Evolutionary conservation across 2,113 vertebrate species (phyloP).

Genomic region (Tricholaema leucomelas): DNA sequence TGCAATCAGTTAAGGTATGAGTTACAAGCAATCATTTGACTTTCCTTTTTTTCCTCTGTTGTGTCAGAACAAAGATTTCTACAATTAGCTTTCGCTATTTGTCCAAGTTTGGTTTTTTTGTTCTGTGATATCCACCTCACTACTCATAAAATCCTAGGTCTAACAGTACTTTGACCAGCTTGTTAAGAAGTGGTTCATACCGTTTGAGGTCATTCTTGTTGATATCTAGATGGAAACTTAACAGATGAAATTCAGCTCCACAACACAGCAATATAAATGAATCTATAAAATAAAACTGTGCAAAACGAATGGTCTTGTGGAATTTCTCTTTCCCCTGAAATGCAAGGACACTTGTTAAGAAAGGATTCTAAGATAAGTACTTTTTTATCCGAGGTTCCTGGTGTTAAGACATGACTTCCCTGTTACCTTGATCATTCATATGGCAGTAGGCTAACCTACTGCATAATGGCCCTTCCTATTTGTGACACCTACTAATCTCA

Average conservation of each 20-base stretch:
- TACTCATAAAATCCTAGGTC: neutral
- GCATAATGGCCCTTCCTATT: neutral
- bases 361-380: neutral
- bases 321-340: constrained; percentile 79
- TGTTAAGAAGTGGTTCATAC: constrained; percentile 50
- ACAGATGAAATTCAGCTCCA: constrained; percentile 81
- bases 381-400: neutral
- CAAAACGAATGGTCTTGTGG: constrained; percentile 68
- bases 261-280: constrained; percentile 83
- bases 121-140: neutral
- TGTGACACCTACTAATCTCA: neutral
- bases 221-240: constrained; percentile 76
- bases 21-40: neutral
- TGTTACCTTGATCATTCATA: neutral
- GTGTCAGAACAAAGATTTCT: neutral
- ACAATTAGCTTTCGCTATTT: neutral
- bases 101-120: neutral
- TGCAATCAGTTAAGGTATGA: neutral
- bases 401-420: neutral
- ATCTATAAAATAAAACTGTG: constrained; percentile 91
- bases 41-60: neutral
- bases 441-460: neutral
- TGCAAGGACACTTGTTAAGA: neutral
- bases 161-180: neutral
- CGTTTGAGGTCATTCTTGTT: constrained; percentile 80